phyloP scores from a whole-genome alignment of 2,797 vertebrate species.

The Capromys pilorides region DNA sequence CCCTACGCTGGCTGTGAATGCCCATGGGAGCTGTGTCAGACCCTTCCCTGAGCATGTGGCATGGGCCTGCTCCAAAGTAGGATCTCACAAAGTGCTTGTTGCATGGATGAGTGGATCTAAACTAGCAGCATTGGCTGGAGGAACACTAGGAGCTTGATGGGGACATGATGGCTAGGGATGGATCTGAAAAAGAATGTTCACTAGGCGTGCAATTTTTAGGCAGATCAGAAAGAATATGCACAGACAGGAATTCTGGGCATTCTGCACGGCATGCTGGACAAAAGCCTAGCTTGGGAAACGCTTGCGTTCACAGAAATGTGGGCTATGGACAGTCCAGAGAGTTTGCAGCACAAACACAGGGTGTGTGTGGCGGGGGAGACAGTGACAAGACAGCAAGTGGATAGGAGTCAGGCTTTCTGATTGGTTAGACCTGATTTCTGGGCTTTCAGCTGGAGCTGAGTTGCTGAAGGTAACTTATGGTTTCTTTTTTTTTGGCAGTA shows the following conservation, averaged over 20 bases:
- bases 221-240: not conserved
- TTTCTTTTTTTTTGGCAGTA: not conserved
- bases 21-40: not conserved
- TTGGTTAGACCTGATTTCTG: not conserved
- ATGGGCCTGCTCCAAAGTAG: not conserved
- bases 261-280: not conserved
- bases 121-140: not conserved
- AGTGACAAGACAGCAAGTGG: not conserved
- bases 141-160: not conserved
- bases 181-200: not conserved
- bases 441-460: not conserved
- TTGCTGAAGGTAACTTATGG: not conserved
- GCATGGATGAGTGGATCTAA: not conserved
- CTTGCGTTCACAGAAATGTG: not conserved
- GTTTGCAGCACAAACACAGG: not conserved
- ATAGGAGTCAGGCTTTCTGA: not conserved
- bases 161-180: not conserved
- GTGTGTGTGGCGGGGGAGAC: too few relatives aligned
- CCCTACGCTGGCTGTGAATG: not conserved
- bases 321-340: too few relatives aligned
- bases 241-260: not conserved
- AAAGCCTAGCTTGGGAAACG: not conserved
- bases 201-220: not conserved
- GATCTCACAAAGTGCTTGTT: not conserved
- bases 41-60: not conserved